These are phyloP conservation scores for Sphecodes monilicornis DNA, from an alignment of 2,888 invertebrate genomes.

Conservation along the genomic window DNA sequence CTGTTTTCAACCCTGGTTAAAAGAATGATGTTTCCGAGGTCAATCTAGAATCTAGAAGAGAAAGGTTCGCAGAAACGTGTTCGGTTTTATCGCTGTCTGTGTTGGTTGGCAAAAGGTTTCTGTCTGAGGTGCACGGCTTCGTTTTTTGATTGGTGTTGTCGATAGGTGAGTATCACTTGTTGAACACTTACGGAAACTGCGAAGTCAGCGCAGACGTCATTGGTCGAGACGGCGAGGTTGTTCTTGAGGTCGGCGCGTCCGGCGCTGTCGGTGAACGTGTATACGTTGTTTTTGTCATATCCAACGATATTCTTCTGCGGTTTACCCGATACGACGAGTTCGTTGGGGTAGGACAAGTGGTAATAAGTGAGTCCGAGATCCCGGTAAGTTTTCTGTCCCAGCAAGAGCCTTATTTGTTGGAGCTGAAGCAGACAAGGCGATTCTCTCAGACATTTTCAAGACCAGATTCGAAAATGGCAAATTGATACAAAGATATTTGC, in stretches of 20 bases:
- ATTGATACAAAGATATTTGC: no score
- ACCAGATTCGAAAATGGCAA: no score
- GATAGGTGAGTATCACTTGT: constrained; percentile 31
- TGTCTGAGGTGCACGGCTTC: neutral
- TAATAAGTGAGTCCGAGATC: constrained; percentile 88
- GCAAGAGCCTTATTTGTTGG: constrained; percentile 79
- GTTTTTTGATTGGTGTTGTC: neutral
- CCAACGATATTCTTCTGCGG: constrained; percentile 87
- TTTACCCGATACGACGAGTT: constrained; percentile 86
- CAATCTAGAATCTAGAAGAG: no score
- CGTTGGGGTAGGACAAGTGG: constrained; percentile 87
- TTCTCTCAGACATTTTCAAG: no score
- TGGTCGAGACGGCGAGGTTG: constrained; percentile 85
- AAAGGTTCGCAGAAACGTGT: neutral
- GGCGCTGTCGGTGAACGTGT: constrained; percentile 88
- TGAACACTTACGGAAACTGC: constrained; percentile 86
- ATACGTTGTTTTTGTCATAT: constrained; percentile 87
- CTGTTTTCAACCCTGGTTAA: no score
- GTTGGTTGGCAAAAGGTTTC: neutral
- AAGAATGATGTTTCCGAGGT: no score
- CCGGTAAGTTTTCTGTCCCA: constrained; percentile 84
- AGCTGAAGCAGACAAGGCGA: constrained; percentile 69
- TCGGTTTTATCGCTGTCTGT: neutral
- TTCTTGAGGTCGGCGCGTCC: constrained; percentile 86
- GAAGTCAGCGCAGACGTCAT: constrained; percentile 89